Percentiles rank a stretch among this genome's conserved stretches.
These are phyloP conservation scores for Zelleria hepariella DNA, from an alignment of 2,888 invertebrate genomes.

Conservation along the genomic window DNA sequence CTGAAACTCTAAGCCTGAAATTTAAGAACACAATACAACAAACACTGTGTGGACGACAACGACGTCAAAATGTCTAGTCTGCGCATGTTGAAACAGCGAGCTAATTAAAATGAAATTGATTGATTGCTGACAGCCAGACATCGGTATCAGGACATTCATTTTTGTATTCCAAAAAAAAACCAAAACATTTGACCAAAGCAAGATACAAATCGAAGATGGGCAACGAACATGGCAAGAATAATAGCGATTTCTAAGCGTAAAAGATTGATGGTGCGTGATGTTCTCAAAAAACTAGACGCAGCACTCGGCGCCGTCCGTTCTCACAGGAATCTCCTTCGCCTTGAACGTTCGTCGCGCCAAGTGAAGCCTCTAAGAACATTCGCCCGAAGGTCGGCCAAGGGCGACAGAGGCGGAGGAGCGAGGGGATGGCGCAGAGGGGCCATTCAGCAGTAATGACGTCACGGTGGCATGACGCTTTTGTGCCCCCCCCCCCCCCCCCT, in stretches of 20 bases:
- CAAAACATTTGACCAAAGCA: too few relatives aligned
- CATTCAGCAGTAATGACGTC: neutral
- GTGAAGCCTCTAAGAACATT: neutral
- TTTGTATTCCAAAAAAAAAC: neutral
- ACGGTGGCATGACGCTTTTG: neutral
- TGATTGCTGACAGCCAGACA: neutral
- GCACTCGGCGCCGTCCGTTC: too few relatives aligned
- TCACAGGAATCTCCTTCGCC: neutral
- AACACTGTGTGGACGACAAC: neutral
- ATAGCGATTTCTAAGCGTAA: too few relatives aligned
- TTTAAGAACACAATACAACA: neutral
- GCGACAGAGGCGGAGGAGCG: neutral
- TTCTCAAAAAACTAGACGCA: too few relatives aligned
- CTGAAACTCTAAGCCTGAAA: too few relatives aligned
- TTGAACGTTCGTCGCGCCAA: slow-evolving; percentile 2
- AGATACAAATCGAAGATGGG: too few relatives aligned
- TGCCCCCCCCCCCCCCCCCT: neutral
- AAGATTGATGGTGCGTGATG: too few relatives aligned
- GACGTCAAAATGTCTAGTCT: neutral
- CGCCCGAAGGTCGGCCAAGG: neutral
- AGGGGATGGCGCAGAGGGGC: neutral
- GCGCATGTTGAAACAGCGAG: neutral
- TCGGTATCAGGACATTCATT: neutral
- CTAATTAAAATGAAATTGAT: neutral
- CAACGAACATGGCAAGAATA: too few relatives aligned